phyloP scores from a whole-genome alignment of 2,113 vertebrate species.

The Aegotheles bennettii region DNA sequence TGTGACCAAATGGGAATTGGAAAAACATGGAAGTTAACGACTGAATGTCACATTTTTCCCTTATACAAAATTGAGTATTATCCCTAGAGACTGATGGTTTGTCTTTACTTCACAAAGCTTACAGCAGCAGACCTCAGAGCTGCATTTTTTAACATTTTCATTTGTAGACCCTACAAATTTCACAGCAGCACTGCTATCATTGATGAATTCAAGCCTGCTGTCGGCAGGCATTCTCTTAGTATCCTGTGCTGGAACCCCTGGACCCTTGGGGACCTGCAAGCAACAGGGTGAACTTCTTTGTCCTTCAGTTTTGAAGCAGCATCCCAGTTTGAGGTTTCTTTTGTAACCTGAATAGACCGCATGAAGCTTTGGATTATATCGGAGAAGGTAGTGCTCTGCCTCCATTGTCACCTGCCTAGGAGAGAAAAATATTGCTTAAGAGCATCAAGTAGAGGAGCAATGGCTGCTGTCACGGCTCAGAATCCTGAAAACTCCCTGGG shows the following conservation, averaged over 20 bases:
- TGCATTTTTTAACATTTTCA: not conserved
- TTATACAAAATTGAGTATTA: not conserved
- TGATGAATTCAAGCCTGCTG: not conserved
- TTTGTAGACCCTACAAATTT: not conserved
- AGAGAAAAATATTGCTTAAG: not conserved
- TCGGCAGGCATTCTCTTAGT: not conserved
- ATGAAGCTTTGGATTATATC: not conserved
- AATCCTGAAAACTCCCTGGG: not conserved
- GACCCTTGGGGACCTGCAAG: not conserved
- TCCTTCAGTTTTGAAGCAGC: not conserved
- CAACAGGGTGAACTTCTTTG: not conserved
- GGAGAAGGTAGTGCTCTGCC: not conserved
- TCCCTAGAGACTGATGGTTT: not conserved
- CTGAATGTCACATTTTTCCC: not conserved
- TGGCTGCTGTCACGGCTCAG: not conserved
- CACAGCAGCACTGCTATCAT: not conserved
- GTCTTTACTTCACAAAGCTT: constrained; percentile 16
- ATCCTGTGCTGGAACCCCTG: not conserved
- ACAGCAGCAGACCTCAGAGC: not conserved
- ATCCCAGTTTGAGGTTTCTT: not conserved
- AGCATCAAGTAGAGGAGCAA: not conserved
- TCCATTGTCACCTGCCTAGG: not conserved
- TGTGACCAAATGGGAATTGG: constrained; percentile 16
- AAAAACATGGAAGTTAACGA: constrained; percentile 30
- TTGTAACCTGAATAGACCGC: not conserved